Evolutionary conservation across 2,113 vertebrate species (phyloP).

Genomic region (Lutjanus erythropterus): DNA sequence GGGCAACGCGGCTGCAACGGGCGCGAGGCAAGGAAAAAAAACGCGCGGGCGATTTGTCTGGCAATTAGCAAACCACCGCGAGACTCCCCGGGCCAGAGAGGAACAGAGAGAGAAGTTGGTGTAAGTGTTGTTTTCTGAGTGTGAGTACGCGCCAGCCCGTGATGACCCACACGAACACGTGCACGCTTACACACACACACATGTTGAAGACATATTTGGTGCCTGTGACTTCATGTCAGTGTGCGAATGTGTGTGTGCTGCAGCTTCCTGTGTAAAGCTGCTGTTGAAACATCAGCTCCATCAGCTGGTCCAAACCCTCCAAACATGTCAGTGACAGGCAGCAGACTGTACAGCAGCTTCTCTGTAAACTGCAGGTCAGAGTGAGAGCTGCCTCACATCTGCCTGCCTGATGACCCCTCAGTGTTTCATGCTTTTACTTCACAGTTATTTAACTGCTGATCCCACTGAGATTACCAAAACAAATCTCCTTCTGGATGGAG

Average conservation of each 20-base stretch:
- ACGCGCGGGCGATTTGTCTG: constrained; percentile 80
- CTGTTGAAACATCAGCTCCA: constrained; percentile 58
- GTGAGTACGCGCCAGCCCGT: too few species aligned
- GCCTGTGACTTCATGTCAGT: neutral
- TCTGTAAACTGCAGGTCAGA: neutral
- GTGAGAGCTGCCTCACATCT: constrained; percentile 17
- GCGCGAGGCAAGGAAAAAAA: constrained; percentile 23
- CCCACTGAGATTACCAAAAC: constrained; percentile 27
- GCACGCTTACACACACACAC: neutral
- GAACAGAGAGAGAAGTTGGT: constrained; percentile 7
- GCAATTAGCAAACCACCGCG: constrained; percentile 82
- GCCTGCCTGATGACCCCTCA: neutral
- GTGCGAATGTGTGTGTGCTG: constrained; percentile 8
- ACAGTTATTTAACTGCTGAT: constrained; percentile 47
- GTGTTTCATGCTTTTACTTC: constrained; percentile 4
- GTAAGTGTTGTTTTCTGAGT: neutral
- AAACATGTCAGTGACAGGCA: constrained; percentile 41
- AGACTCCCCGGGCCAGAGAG: constrained; percentile 63
- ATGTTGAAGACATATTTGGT: neutral
- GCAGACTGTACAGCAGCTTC: constrained; percentile 11
- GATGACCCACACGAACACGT: too few species aligned
- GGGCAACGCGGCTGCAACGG: constrained; percentile 37
- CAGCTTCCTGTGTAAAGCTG: constrained; percentile 49
- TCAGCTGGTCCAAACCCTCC: constrained; percentile 29
- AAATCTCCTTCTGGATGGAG: neutral